Base-by-base conservation (phyloP, 2,888 invertebrate genomes). In the Cheilosia vulpina region DNA sequence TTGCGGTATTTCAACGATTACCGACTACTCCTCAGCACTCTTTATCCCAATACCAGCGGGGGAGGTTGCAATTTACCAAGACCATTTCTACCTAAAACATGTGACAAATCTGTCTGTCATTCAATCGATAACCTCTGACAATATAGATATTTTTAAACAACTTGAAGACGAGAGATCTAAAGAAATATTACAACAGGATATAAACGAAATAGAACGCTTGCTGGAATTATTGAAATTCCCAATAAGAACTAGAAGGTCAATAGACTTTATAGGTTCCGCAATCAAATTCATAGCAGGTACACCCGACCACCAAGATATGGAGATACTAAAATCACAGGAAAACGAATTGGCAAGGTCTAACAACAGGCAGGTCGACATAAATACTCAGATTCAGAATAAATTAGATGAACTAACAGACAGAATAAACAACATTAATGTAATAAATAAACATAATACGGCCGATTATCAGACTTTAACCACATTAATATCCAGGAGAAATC, bases 301-400 rank as follows among this genome's bases (percentile, higher is more conserved):
- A 45, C 45, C 57, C 55, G 72, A 60, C 31, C 34, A 34, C 19
- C 19, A 47, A 41, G 58, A 71, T 60, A 60, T 71, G 13, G 24
- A 71, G 52, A 72, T 62, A 19, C 17, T 60, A 4, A 31, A 53
- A 72, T 53, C 53, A 11, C 50, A 43, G 27, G 72, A 72, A 50
- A 63, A 53, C 43, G 53, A 63, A 60, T 34, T 62, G 17, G 38
- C 50, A 2, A 71, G 27, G 41, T 3, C n/a, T 21, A 50, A 60
- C 38, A 57, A 58, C 19, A 71, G 58, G 41, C 47, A 71, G 27
- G 43, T 71, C 24, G 24, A 71, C 4, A 71, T 60, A 0, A 60
- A 52, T 34, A 57, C 21, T 21, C 21, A 21, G 2, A 21, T 21
- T 21, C 77, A 41, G n/a, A n/a, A n/a, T n/a, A n/a, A n/a, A n/a